phyloP scores from a whole-genome alignment of 2,888 invertebrate genomes.

The Melinaea menophilus region DNA sequence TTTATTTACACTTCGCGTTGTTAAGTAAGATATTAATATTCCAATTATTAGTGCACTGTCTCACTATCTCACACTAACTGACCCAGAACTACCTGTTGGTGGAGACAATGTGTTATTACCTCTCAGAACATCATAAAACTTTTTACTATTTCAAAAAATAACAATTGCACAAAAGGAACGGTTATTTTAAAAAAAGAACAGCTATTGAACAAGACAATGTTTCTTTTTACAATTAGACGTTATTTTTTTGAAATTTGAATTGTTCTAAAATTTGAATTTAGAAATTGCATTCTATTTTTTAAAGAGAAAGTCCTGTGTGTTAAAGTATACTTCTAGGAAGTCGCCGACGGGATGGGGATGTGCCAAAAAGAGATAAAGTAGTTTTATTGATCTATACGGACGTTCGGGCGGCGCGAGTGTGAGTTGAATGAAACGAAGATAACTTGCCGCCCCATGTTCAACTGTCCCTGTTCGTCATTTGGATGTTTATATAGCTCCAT shows the following conservation, averaged over 20 bases:
- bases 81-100: constrained; percentile 70
- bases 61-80: constrained; percentile 42
- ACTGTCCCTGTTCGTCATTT: constrained; percentile 53
- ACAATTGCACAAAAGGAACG: constrained; percentile 61
- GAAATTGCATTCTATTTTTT: constrained; percentile 39
- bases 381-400: constrained; percentile 80
- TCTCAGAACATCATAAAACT: constrained; percentile 70
- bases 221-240: constrained; percentile 44
- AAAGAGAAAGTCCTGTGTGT: constrained; percentile 59
- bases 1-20: constrained; percentile 34
- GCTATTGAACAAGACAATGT: constrained; percentile 31
- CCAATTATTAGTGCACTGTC: constrained; percentile 59
- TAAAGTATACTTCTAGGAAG: constrained; percentile 71
- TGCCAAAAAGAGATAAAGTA: constrained; percentile 80
- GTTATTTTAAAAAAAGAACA: constrained; percentile 46
- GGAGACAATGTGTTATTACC: constrained; percentile 74
- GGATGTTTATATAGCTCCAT: constrained; percentile 51
- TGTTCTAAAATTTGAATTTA: constrained; percentile 31
- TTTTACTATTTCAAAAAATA: constrained; percentile 56
- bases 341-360: constrained; percentile 74
- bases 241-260: constrained; percentile 35
- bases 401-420: constrained; percentile 75
- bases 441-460: constrained; percentile 75
- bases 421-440: constrained; percentile 79
- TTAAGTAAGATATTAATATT: constrained; percentile 59